Evolutionary conservation across 2,113 vertebrate genomes (phyloP).

Genomic region (Albula goreensis): DNA sequence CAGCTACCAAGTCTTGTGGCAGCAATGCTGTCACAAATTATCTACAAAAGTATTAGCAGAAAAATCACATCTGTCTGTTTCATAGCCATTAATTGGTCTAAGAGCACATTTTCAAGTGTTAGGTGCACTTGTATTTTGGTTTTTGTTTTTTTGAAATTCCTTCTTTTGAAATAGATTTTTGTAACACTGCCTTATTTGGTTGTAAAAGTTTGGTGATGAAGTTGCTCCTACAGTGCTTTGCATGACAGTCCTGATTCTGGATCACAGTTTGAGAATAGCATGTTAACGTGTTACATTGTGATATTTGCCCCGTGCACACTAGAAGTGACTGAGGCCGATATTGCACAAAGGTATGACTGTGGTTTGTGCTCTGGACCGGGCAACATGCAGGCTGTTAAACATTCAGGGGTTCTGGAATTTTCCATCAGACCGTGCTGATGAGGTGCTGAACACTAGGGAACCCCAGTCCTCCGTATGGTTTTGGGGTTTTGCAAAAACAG

Average conservation of each 20-base stretch:
- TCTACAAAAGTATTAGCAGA: neutral
- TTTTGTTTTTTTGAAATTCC: too few relatives aligned
- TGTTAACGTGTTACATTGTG: too few relatives aligned
- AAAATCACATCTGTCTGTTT: neutral
- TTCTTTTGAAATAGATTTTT: too few relatives aligned
- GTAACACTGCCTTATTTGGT: too few relatives aligned
- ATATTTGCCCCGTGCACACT: too few relatives aligned
- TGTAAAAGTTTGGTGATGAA: too few relatives aligned
- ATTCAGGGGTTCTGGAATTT: slow-evolving; percentile 52
- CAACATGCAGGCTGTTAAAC: slow-evolving; percentile 61
- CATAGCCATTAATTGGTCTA: too few relatives aligned
- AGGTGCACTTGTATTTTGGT: too few relatives aligned
- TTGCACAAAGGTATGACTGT: slow-evolving; percentile 22
- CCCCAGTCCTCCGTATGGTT: slow-evolving; percentile 20
- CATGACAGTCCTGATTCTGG: too few relatives aligned
- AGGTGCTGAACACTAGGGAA: slow-evolving; percentile 30
- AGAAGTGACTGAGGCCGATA: neutral
- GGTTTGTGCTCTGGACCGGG: slow-evolving; percentile 26
- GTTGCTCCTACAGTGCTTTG: too few relatives aligned
- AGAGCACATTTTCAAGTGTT: too few relatives aligned
- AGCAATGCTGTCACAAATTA: neutral
- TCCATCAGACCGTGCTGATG: slow-evolving; percentile 42
- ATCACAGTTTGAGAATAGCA: too few relatives aligned
- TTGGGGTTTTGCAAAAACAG: slow-evolving; percentile 34
- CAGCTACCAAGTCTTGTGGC: neutral